A percentile compares a stretch with the other conserved stretches of the same genome.
Evolutionary conservation across 2,888 invertebrate species (phyloP).

Genomic region (Euzetes globulus): DNA sequence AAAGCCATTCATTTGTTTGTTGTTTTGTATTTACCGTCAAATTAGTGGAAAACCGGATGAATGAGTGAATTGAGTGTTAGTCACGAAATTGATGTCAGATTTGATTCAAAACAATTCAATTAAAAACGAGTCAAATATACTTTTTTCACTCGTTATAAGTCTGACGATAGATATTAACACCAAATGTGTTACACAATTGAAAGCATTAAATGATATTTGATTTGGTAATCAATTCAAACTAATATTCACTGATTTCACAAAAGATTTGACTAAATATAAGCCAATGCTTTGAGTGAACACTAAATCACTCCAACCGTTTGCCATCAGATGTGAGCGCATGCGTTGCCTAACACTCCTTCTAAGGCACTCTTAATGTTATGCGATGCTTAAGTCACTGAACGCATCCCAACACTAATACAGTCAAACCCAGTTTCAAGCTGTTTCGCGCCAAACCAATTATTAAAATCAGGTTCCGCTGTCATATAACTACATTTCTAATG

Average conservation of each 20-base stretch:
- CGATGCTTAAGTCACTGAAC: not conserved
- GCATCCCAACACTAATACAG: not conserved
- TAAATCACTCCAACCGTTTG: not conserved
- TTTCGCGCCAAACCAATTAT: no score
- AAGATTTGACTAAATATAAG: not conserved
- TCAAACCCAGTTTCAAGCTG: not conserved
- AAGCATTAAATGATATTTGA: not conserved
- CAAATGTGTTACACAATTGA: not conserved
- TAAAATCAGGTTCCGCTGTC: no score
- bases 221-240: not conserved
- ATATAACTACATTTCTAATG: no score
- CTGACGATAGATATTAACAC: not conserved
- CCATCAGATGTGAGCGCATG: not conserved
- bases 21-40: conserved; percentile 1
- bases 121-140: not conserved
- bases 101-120: not conserved
- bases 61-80: not conserved
- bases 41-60: not conserved
- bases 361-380: not conserved
- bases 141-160: not conserved
- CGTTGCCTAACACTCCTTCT: conserved; percentile 1
- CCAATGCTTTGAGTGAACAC: not conserved
- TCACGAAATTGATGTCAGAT: conserved; percentile 10
- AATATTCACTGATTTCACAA: not conserved
- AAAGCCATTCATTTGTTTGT: not conserved